phyloP scores from a whole-genome alignment of 2,888 invertebrate genomes.

The Oasisia sp. region DNA sequence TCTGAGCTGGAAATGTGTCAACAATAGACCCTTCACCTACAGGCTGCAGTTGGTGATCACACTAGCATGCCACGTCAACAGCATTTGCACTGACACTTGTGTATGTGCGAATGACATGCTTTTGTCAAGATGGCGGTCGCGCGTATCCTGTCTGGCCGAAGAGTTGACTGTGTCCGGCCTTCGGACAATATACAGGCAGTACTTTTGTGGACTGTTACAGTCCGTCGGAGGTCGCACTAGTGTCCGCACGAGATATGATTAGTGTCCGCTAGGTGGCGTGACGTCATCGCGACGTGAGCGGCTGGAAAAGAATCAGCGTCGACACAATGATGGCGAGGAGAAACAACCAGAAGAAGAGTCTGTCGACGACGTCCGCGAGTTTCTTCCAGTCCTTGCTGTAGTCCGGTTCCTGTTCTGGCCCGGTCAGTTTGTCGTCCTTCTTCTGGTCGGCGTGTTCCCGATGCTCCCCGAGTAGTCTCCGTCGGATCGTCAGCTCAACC shows the following conservation, averaged over 20 bases:
- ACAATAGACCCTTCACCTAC: too few relatives aligned
- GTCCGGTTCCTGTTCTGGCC: background rate
- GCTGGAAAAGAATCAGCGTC: slow-evolving; percentile 45
- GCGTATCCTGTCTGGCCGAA: too few relatives aligned
- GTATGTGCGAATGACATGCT: too few relatives aligned
- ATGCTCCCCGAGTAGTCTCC: background rate
- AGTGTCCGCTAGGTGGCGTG: background rate
- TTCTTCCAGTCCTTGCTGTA: slow-evolving; percentile 43
- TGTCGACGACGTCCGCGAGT: slow-evolving; percentile 44
- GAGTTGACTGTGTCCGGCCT: too few relatives aligned
- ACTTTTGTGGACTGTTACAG: background rate
- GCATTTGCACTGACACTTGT: too few relatives aligned
- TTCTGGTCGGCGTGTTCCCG: background rate
- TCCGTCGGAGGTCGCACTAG: background rate
- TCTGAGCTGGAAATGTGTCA: too few relatives aligned
- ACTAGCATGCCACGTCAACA: too few relatives aligned
- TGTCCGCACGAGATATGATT: background rate
- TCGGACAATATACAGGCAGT: too few relatives aligned
- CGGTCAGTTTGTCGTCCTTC: background rate
- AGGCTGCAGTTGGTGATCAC: too few relatives aligned
- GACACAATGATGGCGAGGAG: slow-evolving; percentile 44
- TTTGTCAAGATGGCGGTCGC: too few relatives aligned
- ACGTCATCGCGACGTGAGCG: slow-evolving; percentile 35
- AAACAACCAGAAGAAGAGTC: slow-evolving; percentile 48
- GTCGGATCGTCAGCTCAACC: background rate